Evolutionary conservation across 2,888 invertebrate species (phyloP), one percentile per base, ranked within the genome.

Genomic region (Keiferia lycopersicella): DNA sequence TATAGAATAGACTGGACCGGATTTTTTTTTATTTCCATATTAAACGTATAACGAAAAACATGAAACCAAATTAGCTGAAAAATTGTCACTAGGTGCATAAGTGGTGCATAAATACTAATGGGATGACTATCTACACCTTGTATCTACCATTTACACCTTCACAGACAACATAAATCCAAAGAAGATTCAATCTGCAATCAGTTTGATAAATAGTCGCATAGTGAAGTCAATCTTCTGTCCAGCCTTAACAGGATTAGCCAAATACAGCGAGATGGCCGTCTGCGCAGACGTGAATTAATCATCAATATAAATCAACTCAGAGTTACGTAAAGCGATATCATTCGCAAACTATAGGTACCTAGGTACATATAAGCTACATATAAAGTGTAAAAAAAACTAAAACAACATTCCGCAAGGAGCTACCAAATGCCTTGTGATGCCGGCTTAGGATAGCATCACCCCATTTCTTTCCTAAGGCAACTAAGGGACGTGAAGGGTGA

Each of bases 221-320:
- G 57, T 16, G 34, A 34, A 57, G 57, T 57, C 57, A 57, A 18
- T 57, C 57, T 16, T 11, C 57, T 51, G 57, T 57, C 57, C 26
- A 57, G 10, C 30, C 57, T 30, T 18, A 57, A 57, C 57, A 57
- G 57, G 57, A 57, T 57, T 57, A 57, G 16, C 57, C 57, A 57
- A 57, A 57, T 30, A 30, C 30, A 38, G 57, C 34, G 14, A 53
- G 22, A 53, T 14, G 14, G 22, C 51, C 51, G 20, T 53, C 51
- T 53, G 51, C 50, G 26, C 51, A 26, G 51, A 22, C 51, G 51
- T 22, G 20, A 53, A 53, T 53, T 12, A 53, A 53, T 53, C 51
- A 34, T 58, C 20, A 12, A 22, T 22, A 60, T 60, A 45, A 48
- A 61, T 61, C 51, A 53, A 26, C n/a, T 45, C 14, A 2, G 12